Evolutionary conservation across 2,888 invertebrate species (phyloP).

Genomic region (Cantharis flavilabris): DNA sequence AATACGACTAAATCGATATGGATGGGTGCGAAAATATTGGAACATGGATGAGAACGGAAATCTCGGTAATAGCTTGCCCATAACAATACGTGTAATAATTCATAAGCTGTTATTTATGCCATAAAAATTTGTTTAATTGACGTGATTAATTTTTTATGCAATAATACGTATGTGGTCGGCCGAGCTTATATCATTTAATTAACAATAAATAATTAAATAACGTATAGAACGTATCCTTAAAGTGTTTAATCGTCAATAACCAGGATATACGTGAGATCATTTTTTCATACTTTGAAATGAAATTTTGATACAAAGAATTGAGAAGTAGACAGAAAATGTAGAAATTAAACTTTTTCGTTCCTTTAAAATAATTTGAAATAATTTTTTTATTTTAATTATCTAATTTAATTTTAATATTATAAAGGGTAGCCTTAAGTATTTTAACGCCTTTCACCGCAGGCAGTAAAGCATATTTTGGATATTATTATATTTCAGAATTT

Average conservation of each 20-base stretch:
- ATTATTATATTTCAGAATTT: too few relatives aligned
- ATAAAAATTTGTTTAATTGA: not conserved
- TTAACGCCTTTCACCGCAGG: too few relatives aligned
- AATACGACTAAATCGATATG: not conserved
- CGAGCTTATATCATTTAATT: not conserved
- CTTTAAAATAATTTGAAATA: too few relatives aligned
- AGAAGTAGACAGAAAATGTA: too few relatives aligned
- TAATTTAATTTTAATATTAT: too few relatives aligned
- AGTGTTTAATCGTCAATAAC: not conserved
- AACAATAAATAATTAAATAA: not conserved
- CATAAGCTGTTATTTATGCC: not conserved
- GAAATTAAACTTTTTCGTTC: too few relatives aligned
- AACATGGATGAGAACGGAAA: not conserved
- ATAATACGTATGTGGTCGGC: not conserved
- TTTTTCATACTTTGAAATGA: not conserved
- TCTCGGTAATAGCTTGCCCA: not conserved
- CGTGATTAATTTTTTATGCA: not conserved
- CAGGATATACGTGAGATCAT: not conserved
- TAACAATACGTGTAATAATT: not conserved
- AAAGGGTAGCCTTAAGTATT: too few relatives aligned
- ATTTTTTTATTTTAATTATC: too few relatives aligned
- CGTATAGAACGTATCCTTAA: not conserved
- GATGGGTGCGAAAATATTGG: not conserved
- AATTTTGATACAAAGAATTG: not conserved
- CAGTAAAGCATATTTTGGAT: too few relatives aligned